Base-by-base conservation (phyloP, 2,113 vertebrate species). In the Anarrhichthys ocellatus region DNA sequence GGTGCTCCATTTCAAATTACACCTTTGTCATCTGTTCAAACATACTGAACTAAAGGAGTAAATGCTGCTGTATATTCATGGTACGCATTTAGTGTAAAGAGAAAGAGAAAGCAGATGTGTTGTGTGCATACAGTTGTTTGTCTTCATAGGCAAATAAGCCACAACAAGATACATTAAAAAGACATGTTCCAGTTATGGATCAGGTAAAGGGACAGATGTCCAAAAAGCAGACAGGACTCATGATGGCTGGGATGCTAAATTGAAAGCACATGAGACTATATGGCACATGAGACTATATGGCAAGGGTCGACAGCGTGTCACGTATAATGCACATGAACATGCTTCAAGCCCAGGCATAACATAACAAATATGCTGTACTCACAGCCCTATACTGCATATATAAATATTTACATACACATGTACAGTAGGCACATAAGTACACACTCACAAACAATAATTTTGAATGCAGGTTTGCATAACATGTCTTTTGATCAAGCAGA, bases 401-500 rank as follows among this genome's bases (percentile, higher is more conserved):
- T 46, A 46, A 5, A 46, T 40, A 40, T 40, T 9, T 40, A 50
- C 8, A 50, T 20, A 50, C 14, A 54, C 8, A 3, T n/a, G n/a
- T 24, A 56, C 52, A 9, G 22, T 54, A 54, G 9, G 22, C 50
- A 54, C 20, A 56, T n/a, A 56, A 46, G 44, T 3, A 73, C 56
- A 63, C 20, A 50, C 59, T 40, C 61, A 32, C 64, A 29, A 5
- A 17, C 22, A 52, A 63, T 17, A 10, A 61, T 48, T 48, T 29
- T 50, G 24, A 32, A 71, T 44, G 36, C 17, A 52, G 5, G 69
- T 65, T 56, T 52, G 14, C 48, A 34, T 5, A 14, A 66, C 52
- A 59, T 17, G 52, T 22, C 50, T 62, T 68, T 61, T 69, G 42
- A 68, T 34, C 50, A 10, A 5, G 58, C 32, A 74, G 63, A 59